Evolutionary conservation across 2,888 invertebrate genomes (phyloP), one percentile per base, ranked within the genome.

Genomic region (Tachina grossa): DNA sequence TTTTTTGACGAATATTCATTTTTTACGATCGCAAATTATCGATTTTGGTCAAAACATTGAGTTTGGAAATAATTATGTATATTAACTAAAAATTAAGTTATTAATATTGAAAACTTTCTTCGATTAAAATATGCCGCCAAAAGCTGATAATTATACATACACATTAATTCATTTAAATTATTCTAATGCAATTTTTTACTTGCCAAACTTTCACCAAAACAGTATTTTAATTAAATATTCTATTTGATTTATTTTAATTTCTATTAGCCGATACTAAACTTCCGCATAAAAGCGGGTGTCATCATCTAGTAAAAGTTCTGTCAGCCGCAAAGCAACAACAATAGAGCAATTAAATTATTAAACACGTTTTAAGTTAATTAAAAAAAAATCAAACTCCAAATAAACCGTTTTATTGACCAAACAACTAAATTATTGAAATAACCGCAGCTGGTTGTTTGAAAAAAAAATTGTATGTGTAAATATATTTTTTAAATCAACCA

Each of bases 351-450:
- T 72, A 63, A 68, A 47, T 47, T 69, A 63, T 47, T 53, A 74
- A 31, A 61, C 74, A 74, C 51, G 57, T 74, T 75, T 19, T 14
- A 66, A 76, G 53, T 45, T 59, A 75, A 75, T 41, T 16, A 55
- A 39, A 22, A 68, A 41, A n/a, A 31, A 43, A 61, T 4, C 13
- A 43, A n/a, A 16, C 68, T 68, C 59, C 68, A 65, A 74, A 77
- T 72, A 77, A 74, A 74, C 66, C 66, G 66, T 72, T 81, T 76
- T 76, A 77, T 71, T 85, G 61, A 71, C 68, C 72, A 61, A 78
- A 69, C 53, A 51, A 74, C 16, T 45, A 57, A 79, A 68, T 77
- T 71, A 78, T 61, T 69, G 9, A 53, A 63, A 79, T 41, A 80
- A 76, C 80, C 84, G 22, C 80, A 84, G 84, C 74, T 79, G 79